Conservation (phyloP, 2,888 invertebrate genomes). For the Selenia dentaria region DNA sequence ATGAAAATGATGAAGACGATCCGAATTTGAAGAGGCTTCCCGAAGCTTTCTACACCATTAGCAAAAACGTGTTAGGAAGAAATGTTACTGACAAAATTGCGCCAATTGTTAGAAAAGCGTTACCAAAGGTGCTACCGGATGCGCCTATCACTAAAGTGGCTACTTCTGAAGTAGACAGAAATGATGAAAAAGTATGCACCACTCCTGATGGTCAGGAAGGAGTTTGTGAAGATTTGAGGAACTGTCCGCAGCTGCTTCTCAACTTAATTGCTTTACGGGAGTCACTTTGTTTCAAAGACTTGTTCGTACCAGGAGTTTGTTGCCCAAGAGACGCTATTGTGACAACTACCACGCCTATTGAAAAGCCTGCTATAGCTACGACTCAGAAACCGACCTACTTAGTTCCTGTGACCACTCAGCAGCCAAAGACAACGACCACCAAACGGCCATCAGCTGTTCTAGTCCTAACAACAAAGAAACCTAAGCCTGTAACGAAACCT, state of each 20-base stretch:
- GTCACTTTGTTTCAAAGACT: conserved; percentile 95
- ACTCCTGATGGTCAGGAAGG: conserved; percentile 93
- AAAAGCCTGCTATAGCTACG: conserved; percentile 62
- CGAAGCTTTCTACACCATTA: conserved; percentile 91
- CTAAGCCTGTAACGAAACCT: conserved; percentile 41
- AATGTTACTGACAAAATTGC: conserved; percentile 93
- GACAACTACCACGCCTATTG: conserved; percentile 52
- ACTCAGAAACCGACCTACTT: conserved; percentile 73
- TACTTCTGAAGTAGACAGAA: conserved; percentile 66
- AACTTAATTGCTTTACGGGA: conserved; percentile 93
- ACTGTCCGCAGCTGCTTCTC: conserved; percentile 93
- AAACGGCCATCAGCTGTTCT: conserved; percentile 55
- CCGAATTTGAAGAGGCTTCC: conserved; percentile 82
- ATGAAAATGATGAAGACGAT: conserved; percentile 71
- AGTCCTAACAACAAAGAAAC: conserved; percentile 59
- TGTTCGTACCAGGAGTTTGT: conserved; percentile 96
- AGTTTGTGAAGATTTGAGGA: conserved; percentile 94
- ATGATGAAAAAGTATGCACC: conserved; percentile 88
- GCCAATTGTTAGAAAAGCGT: conserved; percentile 85
- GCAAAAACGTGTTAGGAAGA: conserved; percentile 89
- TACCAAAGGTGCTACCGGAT: conserved; percentile 72
- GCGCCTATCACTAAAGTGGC: conserved; percentile 74
- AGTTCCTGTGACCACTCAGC: conserved; percentile 68
- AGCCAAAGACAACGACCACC: conserved; percentile 53
- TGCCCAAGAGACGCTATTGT: conserved; percentile 87